These are phyloP conservation scores for Ophthalmolycus amberensis DNA, from an alignment of 2,113 vertebrate species.

Conservation along the genomic window DNA sequence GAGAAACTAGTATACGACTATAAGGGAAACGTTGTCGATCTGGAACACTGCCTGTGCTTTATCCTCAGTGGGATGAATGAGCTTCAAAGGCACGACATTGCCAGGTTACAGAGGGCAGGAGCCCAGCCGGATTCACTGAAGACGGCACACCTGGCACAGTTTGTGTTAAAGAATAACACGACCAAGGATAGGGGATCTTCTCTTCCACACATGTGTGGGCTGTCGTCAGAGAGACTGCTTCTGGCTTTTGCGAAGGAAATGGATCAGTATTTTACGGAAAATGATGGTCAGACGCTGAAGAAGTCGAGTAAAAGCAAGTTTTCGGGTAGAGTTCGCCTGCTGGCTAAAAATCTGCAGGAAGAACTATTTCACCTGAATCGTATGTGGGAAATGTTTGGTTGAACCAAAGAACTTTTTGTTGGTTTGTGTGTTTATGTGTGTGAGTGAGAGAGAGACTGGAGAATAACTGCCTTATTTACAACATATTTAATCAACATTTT, in stretches of 20 bases:
- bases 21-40: slow-evolving; percentile 28
- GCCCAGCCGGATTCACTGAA: slow-evolving; percentile 36
- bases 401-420: neutral
- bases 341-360: slow-evolving; percentile 64
- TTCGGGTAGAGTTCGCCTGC: slow-evolving; percentile 51
- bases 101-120: slow-evolving; percentile 44
- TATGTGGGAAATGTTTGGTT: slow-evolving; percentile 57
- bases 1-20: slow-evolving; percentile 68
- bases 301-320: slow-evolving; percentile 65
- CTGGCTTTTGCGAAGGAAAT: slow-evolving; percentile 54
- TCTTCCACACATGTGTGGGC: neutral
- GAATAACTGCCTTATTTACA: neutral
- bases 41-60: slow-evolving; percentile 69
- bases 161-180: slow-evolving; percentile 16
- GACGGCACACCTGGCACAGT: slow-evolving; percentile 49
- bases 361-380: slow-evolving; percentile 62
- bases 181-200: neutral
- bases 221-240: slow-evolving; percentile 60
- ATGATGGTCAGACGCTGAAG: slow-evolving; percentile 54
- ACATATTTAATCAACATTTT: slow-evolving; percentile 23
- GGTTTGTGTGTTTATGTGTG: neutral
- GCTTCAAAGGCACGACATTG: slow-evolving; percentile 59
- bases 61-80: slow-evolving; percentile 68
- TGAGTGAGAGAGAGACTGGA: neutral
- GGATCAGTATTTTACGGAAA: slow-evolving; percentile 64